Percentiles rank a stretch among this genome's conserved stretches.
phyloP scores from a whole-genome alignment of 2,797 vertebrate species.

The Tiaroga cobitis region DNA sequence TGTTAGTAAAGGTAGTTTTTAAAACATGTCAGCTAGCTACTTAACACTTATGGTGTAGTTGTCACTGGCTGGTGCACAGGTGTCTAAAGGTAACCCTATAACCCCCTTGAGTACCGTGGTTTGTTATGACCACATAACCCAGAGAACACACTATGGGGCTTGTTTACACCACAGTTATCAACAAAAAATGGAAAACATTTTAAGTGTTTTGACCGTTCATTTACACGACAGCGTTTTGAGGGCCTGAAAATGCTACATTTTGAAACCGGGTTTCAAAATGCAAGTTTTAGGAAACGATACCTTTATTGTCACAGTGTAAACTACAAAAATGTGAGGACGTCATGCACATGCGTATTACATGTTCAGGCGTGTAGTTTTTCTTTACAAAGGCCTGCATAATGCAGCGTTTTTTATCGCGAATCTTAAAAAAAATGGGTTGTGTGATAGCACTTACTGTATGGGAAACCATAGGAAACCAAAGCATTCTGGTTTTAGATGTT shows the following conservation, averaged over 20 bases:
- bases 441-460: slow-evolving; percentile 4
- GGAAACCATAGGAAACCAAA: slow-evolving; percentile 1
- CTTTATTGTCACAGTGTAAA: background rate
- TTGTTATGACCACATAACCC: background rate
- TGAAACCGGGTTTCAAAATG: background rate
- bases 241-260: background rate
- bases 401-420: background rate
- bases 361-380: background rate
- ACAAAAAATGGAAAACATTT: too few relatives aligned
- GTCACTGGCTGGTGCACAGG: background rate
- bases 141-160: background rate
- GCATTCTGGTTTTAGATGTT: slow-evolving; percentile 7
- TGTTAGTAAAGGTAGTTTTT: background rate
- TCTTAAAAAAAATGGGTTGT: slow-evolving; percentile 31
- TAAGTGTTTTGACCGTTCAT: background rate
- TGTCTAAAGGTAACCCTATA: slow-evolving; percentile 4
- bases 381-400: background rate
- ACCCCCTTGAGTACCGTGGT: background rate
- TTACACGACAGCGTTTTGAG: background rate
- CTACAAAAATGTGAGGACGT: background rate
- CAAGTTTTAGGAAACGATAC: background rate
- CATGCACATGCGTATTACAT: background rate
- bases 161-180: background rate
- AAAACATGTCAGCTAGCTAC: background rate
- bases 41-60: background rate